Evolutionary conservation across 2,113 vertebrate species (phyloP).

Genomic region (Elgaria multicarinata): DNA sequence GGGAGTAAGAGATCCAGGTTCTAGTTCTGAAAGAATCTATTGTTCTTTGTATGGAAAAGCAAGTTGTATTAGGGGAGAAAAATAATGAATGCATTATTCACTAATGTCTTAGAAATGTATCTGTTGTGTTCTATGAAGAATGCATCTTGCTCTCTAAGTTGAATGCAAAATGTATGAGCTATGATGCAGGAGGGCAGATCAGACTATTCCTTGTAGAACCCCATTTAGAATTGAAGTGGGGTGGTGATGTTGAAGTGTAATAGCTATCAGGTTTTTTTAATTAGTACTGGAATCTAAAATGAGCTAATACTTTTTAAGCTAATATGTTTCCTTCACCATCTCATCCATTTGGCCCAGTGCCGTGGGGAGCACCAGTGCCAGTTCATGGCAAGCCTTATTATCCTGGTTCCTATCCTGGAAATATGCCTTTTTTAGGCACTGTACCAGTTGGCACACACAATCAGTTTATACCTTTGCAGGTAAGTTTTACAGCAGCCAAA

Average conservation of each 20-base stretch:
- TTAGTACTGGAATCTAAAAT: slow-evolving; percentile 9
- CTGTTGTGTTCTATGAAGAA: neutral
- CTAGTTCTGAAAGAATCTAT: neutral
- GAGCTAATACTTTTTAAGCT: slow-evolving; percentile 67
- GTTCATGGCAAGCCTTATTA: slow-evolving; percentile 84
- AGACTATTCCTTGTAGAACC: neutral
- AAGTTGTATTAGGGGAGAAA: neutral
- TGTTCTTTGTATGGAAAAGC: neutral
- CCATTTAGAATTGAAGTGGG: neutral
- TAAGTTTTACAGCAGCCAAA: slow-evolving; percentile 57
- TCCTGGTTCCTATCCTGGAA: slow-evolving; percentile 82
- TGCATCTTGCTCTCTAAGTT: neutral
- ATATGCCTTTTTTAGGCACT: slow-evolving; percentile 70
- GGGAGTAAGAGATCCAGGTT: neutral
- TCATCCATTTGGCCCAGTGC: slow-evolving; percentile 81
- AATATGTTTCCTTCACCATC: slow-evolving; percentile 84
- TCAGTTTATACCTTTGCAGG: slow-evolving; percentile 97
- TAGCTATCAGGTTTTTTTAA: neutral
- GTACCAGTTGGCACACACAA: slow-evolving; percentile 87
- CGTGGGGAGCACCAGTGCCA: slow-evolving; percentile 84
- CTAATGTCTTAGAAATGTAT: neutral
- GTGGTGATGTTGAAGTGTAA: neutral
- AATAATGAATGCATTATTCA: neutral
- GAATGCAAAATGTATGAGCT: neutral
- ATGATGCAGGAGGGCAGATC: neutral